Base-by-base conservation (phyloP, 1,140 invertebrate species). In the Caenorhabditis tropicalis region DNA sequence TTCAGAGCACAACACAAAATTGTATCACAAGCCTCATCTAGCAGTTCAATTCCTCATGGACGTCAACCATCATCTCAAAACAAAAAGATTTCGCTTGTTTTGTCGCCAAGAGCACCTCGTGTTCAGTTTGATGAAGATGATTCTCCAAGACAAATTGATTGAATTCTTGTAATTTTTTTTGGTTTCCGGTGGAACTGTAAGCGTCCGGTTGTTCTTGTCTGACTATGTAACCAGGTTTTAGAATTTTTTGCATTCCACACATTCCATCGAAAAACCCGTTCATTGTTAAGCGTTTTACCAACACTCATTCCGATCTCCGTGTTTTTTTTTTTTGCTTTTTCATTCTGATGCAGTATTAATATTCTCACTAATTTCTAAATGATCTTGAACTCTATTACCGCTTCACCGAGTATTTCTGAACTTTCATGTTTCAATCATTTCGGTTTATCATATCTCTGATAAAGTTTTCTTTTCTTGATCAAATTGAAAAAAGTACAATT, bases 101-200 rank as follows among this genome's bases (percentile, higher is more conserved):
- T 82, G 51, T 86, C 86, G 33, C 86, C 86, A 27, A 39, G 84
- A 46, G 86, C 86, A 15, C 86, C 86, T 16, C 81, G 81, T 29
- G 83, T 86, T 24, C 48, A 82, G 65, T 87, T 87, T 39, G 86
- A 85, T 58, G 86, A 87, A 21, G 86, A 87, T 80, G 86, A 87
- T 39, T 85, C 84, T 39, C 84, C 84, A 15, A 21, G 84, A 46
- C 65, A 80, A 48, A 79, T 56, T 82, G 81, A 82, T 46, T 74
- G 36, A 74, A 74, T 33, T 33, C 43, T 43, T 33, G 33, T 36
- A 27, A 0, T 39, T 33, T 36, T 36, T 16, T 36, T 5, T 27
- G 16, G 15, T 31, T 5, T 65, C 58, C 58, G 58, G 58, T 65
- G 31, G 58, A 65, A 12, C 36, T 36, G 31, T 65, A 15, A 5